Evolutionary conservation across 92 coral and sea anemone genomes (phyloP), one percentile per base, ranked within the genome.

Genomic region (Hydrozoanthus gracilis): DNA sequence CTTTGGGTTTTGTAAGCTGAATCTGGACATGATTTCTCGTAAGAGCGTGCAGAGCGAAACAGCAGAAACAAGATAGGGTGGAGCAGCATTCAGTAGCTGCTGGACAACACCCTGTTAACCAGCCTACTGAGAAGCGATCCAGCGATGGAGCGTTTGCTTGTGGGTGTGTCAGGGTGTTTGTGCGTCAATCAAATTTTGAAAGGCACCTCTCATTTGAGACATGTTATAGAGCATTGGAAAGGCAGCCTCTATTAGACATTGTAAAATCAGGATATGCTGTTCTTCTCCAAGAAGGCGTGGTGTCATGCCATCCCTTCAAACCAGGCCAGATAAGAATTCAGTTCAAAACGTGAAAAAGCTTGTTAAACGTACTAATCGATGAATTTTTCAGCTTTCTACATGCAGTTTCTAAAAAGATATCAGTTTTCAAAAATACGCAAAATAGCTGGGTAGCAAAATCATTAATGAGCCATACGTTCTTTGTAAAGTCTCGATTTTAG

Each of bases 311-410:
- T 6, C 65, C 65, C 65, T 58, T 9, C 10, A 58, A 2, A 58
- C 65, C 10, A 58, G 1, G 27, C 35, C 35, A 27, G 35, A 27
- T 27, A 27, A 27, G 35, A 75, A 75, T 35, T 76, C 72, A 76
- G 16, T 76, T 5, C 54, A 76, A 76, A 75, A 75, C 54, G 35
- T 76, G 56, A 76, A 54, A 76, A 76, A 48, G 82, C 46, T 3
- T 4, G 55, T 76, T 8, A 48, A 76, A 16, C 7, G 56, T 35
- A 48, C 35, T 44, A 6, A 3, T 35, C 7, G 82, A 35, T 66
- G 35, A 76, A 76, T 27, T 76, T 76, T 76, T 48, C 64, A 13
- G 82, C 54, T 76, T 66, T 76, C 68, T 76, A 76, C 82, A 76
- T 4, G 82, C 82, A 76, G 56, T 76, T 76, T 76, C 8, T 3